Evolutionary conservation across 2,113 vertebrate species (phyloP), one percentile per base, ranked within the genome.

Genomic region (Cyrtonyx montezumae): DNA sequence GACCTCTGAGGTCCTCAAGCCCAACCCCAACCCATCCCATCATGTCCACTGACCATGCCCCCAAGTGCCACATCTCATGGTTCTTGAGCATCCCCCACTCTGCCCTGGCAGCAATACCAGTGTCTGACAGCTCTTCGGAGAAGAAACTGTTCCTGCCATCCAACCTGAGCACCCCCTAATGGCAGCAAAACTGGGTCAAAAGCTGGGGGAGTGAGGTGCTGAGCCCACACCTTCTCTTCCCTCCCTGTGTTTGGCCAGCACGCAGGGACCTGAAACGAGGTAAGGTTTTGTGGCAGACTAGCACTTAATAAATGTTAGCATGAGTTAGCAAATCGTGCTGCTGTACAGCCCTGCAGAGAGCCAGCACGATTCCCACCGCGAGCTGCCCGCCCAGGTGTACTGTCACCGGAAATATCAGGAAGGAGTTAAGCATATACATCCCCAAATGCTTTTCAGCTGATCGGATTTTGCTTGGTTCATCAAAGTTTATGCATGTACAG

Each of bases 201-300:
- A 55, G 51, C 51, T 55, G 26, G 55, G 55, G 18, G 30, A 56
- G 55, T 6, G 25, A 19, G 55, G 32, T n/a, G 55, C 20, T 4
- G 32, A n/a, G 19, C n/a, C 6, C 5, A 0, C 0, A 30, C 1
- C 1, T 46, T 62, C 42, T 11, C 16, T 58, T 69, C 43, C 55
- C 37, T 11, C 4, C n/a, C 82, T 48, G 46, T 48, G 20, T 48
- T 70, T 56, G 90, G 34, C 63, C 36, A 14, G 11, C 11, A 25
- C 10, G 20, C 11, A 36, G 43, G 56, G 66, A 43, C 55, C 51
- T 28, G 0, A 42, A 34, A 26, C 6, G 55, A 71, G 36, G 48
- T 12, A 28, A 68, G 61, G 59, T 70, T 94, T 80, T 46, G 36
- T 81, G 20, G 66, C 23, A 26, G 78, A 26, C 73, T 37, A 81